Evolutionary conservation across 2,888 invertebrate species (phyloP).

Genomic region (Caprella mutica): DNA sequence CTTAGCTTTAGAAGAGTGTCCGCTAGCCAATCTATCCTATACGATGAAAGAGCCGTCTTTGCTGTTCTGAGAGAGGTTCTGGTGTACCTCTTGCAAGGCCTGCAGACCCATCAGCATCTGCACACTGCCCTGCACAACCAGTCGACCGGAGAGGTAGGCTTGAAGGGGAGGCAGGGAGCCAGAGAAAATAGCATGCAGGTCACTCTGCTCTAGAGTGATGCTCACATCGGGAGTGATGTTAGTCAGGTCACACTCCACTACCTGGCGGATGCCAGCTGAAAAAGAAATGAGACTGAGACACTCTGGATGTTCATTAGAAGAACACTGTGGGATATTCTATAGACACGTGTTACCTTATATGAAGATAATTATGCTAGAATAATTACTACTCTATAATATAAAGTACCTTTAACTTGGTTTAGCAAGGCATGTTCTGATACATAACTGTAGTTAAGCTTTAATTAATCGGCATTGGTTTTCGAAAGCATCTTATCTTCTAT

Average conservation of each 20-base stretch:
- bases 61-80: constrained; percentile 12
- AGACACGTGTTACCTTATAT: no score
- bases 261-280: constrained; percentile 25
- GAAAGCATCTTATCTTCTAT: no score
- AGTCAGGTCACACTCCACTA: constrained; percentile 29
- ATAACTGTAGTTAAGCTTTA: no score
- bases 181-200: constrained; percentile 29
- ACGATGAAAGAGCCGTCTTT: constrained; percentile 29
- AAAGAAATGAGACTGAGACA: neutral
- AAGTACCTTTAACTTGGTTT: no score
- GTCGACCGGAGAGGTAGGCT: constrained; percentile 30
- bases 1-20: no score
- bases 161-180: constrained; percentile 31
- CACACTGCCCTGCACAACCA: constrained; percentile 30
- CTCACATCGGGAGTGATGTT: constrained; percentile 30
- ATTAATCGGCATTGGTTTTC: no score
- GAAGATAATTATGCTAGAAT: no score
- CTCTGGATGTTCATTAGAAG: no score
- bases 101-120: constrained; percentile 33
- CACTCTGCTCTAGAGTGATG: constrained; percentile 24
- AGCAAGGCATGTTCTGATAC: no score
- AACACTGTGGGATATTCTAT: no score
- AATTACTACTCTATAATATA: no score
- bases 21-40: no score
- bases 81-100: constrained; percentile 22